These are phyloP conservation scores for Troides helena DNA, from an alignment of 2,888 invertebrate genomes.

Conservation along the genomic window DNA sequence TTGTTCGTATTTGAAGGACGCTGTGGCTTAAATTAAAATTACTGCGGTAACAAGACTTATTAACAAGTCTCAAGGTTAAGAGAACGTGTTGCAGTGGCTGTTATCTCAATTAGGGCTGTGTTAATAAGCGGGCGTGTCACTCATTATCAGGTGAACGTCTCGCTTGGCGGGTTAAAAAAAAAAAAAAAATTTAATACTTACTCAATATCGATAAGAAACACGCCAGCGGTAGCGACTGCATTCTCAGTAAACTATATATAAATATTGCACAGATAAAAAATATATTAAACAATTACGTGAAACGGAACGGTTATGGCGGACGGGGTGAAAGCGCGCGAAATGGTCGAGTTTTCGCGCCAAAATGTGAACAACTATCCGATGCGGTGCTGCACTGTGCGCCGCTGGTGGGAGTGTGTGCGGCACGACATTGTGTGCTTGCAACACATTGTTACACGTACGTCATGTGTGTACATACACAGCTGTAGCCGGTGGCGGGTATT, in stretches of 20 bases:
- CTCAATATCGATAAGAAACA: slow-evolving; percentile 70
- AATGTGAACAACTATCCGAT: not conserved
- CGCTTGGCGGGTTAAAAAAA: too few relatives aligned
- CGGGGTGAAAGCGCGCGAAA: slow-evolving; percentile 27
- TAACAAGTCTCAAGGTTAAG: too few relatives aligned
- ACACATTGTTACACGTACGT: too few relatives aligned
- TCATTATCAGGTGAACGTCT: too few relatives aligned
- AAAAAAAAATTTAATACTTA: slow-evolving; percentile 45
- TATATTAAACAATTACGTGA: not conserved
- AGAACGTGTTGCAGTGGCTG: too few relatives aligned
- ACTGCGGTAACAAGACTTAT: too few relatives aligned
- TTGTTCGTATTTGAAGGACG: too few relatives aligned
- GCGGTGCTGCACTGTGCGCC: not conserved
- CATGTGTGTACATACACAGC: too few relatives aligned
- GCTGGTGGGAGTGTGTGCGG: not conserved
- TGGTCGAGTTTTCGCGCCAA: slow-evolving; percentile 32
- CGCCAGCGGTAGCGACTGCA: slow-evolving; percentile 63
- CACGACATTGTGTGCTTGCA: not conserved
- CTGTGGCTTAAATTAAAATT: too few relatives aligned
- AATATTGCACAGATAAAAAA: slow-evolving; percentile 1
- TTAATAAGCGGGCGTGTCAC: too few relatives aligned
- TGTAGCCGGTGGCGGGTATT: too few relatives aligned
- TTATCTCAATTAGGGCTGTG: too few relatives aligned
- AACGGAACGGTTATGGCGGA: slow-evolving; percentile 23
- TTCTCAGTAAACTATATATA: slow-evolving; percentile 33